phyloP scores from a whole-genome alignment of 1,140 invertebrate species.

The Luehdorfia chinensis region DNA sequence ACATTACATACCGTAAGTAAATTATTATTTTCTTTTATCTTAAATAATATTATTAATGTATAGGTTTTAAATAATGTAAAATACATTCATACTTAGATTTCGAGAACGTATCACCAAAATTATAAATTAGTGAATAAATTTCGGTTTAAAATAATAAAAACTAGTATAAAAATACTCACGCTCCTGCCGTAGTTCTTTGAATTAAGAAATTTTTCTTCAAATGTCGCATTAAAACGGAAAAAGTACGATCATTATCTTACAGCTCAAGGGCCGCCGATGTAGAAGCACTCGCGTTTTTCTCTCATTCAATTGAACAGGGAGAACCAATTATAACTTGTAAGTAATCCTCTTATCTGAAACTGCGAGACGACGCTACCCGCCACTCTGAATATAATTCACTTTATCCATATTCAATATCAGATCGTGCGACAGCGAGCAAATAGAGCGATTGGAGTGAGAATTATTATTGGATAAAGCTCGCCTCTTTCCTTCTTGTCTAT shows the following conservation, averaged over 20 bases:
- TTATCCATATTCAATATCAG: constrained; percentile 75
- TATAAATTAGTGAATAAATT: too few relatives aligned
- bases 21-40: too few relatives aligned
- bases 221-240: not conserved
- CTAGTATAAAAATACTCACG: too few relatives aligned
- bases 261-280: not conserved
- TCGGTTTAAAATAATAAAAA: too few relatives aligned
- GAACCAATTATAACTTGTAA: constrained; percentile 73
- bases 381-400: constrained; percentile 70
- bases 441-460: constrained; percentile 70
- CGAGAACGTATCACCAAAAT: too few relatives aligned
- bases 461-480: constrained; percentile 73
- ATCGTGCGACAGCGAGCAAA: constrained; percentile 64
- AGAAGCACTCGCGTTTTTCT: constrained; percentile 32
- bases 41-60: too few relatives aligned
- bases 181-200: too few relatives aligned
- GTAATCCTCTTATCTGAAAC: constrained; percentile 69
- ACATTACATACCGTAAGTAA: too few relatives aligned
- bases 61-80: too few relatives aligned
- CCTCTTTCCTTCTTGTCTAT: constrained; percentile 64
- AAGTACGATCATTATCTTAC: constrained; percentile 1
- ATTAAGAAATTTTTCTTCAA: constrained; percentile 8
- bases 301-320: constrained; percentile 54
- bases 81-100: too few relatives aligned
- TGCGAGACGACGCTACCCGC: constrained; percentile 52